phyloP scores from a whole-genome alignment of 2,888 invertebrate genomes.

The Eretmocerus hayati region DNA sequence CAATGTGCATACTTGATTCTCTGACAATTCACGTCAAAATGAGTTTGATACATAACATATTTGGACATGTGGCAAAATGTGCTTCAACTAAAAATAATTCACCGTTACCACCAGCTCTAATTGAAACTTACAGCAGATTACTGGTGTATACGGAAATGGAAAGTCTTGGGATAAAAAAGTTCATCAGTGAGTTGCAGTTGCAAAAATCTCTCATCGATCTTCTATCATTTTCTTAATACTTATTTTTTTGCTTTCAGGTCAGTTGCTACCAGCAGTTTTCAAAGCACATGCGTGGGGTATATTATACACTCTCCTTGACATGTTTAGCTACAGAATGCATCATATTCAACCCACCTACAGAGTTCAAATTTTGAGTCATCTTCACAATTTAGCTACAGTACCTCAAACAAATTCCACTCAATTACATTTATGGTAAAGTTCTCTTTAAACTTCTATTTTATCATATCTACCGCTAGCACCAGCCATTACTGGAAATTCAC shows the following conservation, averaged over 20 bases:
- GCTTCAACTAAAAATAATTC: slow-evolving; percentile 80
- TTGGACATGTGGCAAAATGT: slow-evolving; percentile 82
- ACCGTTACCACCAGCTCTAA: slow-evolving; percentile 82
- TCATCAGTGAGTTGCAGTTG: slow-evolving; percentile 58
- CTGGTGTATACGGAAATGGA: slow-evolving; percentile 95
- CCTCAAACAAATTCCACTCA: slow-evolving; percentile 94
- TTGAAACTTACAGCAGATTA: slow-evolving; percentile 90
- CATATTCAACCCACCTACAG: slow-evolving; percentile 95
- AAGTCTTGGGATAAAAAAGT: slow-evolving; percentile 92
- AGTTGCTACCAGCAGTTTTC: slow-evolving; percentile 79
- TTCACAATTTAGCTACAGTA: slow-evolving; percentile 84
- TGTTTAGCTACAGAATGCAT: slow-evolving; percentile 94
- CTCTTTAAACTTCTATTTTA: too few species aligned
- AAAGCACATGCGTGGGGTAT: slow-evolving; percentile 93
- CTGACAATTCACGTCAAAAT: slow-evolving; percentile 94
- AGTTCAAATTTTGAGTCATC: slow-evolving; percentile 82
- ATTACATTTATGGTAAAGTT: slow-evolving; percentile 83
- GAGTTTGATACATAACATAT: slow-evolving; percentile 77
- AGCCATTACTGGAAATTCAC: too few species aligned
- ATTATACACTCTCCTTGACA: slow-evolving; percentile 86
- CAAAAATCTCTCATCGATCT: too few species aligned
- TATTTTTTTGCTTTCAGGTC: slow-evolving; percentile 52
- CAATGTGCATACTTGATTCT: slow-evolving; percentile 89
- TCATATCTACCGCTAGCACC: too few species aligned
- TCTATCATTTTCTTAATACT: too few species aligned